Base-by-base conservation (phyloP, 1,140 invertebrate species). In the Nebria ingens region DNA sequence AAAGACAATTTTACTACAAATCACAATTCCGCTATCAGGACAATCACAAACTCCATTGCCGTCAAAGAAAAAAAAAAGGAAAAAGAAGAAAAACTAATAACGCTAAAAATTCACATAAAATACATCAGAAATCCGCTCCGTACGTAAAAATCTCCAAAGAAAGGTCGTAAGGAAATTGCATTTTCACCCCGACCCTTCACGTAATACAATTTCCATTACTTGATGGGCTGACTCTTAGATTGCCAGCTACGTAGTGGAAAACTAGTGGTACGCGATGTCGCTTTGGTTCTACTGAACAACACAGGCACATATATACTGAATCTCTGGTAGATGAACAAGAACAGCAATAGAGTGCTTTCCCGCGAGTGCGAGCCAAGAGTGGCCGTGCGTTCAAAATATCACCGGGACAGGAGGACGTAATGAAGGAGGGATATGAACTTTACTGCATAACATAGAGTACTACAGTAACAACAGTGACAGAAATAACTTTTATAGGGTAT, bases 71-170 rank as follows among this genome's bases (percentile, higher is more conserved):
- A 34, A 34, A 9, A 34, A 34, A 34, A 45, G 17, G 17, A 45
- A 17, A 45, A 45, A 45, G 17, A 45, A 17, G 17, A n/a, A 45
- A 45, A 45, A 45, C 40, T 45, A 45, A 45, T 45, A 45, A 45
- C 4, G 40, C 40, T 45, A 45, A 45, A 45, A 45, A 45, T 45
- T 45, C 40, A 45, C 40, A 45, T 45, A 45, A 45, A 45, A 45
- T 45, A 45, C 40, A 45, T 45, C 40, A 45, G 9, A 45, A 45
- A 45, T 45, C 6, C 40, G 40, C 6, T 11, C 6, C 40, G 40
- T 45, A 45, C 40, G 40, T 45, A 45, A 45, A 45, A 45, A 45
- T 45, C 40, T 45, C 40, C 40, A 45, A 45, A 45, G n/a, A n/a
- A 45, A 17, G 40, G 40, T 17, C 6, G 40, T 6, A 17, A 17